Evolutionary conservation across 1,140 invertebrate species (phyloP).

Genomic region (Heliconius hermathena): DNA sequence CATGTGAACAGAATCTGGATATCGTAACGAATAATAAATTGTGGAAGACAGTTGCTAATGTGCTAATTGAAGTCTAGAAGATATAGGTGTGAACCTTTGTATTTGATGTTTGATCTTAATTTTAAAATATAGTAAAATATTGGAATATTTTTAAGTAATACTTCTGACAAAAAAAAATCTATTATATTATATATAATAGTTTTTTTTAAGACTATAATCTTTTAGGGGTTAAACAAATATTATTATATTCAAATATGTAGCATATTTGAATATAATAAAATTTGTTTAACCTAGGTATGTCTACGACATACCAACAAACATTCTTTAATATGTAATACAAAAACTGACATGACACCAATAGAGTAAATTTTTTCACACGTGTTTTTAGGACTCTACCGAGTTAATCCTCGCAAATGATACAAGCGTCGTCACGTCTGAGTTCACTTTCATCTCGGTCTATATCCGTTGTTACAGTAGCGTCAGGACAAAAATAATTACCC

Average conservation of each 20-base stretch:
- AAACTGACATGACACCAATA: background rate
- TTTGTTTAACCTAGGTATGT: too few species aligned
- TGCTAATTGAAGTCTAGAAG: background rate
- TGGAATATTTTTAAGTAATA: background rate
- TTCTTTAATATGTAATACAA: background rate
- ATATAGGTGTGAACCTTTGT: background rate
- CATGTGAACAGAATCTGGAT: background rate
- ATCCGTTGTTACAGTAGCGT: conserved; percentile 43
- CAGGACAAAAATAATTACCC: conserved; percentile 76
- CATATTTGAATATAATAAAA: too few species aligned
- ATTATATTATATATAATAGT: too few species aligned
- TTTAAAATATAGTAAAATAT: background rate
- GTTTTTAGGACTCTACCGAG: conserved; percentile 47
- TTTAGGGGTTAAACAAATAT: background rate
- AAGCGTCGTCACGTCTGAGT: conserved; percentile 66
- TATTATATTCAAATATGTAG: too few species aligned
- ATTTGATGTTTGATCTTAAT: too few species aligned
- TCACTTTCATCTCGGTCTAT: conserved; percentile 75
- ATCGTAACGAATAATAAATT: background rate
- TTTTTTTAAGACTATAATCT: background rate
- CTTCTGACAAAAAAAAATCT: too few species aligned
- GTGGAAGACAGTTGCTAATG: background rate
- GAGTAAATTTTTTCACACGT: conserved; percentile 27
- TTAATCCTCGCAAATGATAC: conserved; percentile 68
- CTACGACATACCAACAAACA: background rate